phyloP scores from a whole-genome alignment of 2,797 vertebrate genomes.

The Sebastes vulpes region DNA sequence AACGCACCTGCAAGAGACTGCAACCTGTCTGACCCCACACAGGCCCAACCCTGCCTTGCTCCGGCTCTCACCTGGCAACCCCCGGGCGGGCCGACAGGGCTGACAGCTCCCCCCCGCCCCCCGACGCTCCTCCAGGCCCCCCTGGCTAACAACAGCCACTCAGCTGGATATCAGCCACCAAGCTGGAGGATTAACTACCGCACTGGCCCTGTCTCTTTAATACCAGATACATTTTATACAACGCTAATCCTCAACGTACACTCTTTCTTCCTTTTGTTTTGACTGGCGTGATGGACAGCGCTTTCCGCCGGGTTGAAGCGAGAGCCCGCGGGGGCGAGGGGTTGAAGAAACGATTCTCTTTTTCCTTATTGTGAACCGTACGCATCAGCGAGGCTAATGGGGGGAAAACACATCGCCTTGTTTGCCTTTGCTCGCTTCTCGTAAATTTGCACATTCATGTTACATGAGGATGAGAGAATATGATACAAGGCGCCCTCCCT shows the following conservation, averaged over 20 bases:
- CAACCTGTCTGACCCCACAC: constrained; percentile 46
- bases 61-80: constrained; percentile 54
- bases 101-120: neutral
- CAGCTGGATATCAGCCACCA: constrained; percentile 74
- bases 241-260: constrained; percentile 70
- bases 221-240: constrained; percentile 79
- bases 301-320: constrained; percentile 10
- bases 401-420: constrained; percentile 10
- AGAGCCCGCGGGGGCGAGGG: constrained; percentile 12
- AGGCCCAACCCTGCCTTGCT: constrained; percentile 25
- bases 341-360: constrained; percentile 36
- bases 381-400: constrained; percentile 42
- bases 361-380: constrained; percentile 18
- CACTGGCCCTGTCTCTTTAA: constrained; percentile 66
- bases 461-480: constrained; percentile 70
- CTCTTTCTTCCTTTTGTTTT: constrained; percentile 68
- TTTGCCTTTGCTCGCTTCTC: constrained; percentile 31
- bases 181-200: constrained; percentile 75
- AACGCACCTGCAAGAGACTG: constrained; percentile 70
- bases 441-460: constrained; percentile 79
- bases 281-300: constrained; percentile 58
- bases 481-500: constrained; percentile 51
- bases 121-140: constrained; percentile 1
- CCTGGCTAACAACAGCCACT: constrained; percentile 64
- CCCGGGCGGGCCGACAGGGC: constrained; percentile 8